Percentiles rank a stretch among this genome's conserved stretches.
These are phyloP conservation scores for Amphiura filiformis DNA, from an alignment of 35 echinoderm and acorn worm species.

Conservation along the genomic window DNA sequence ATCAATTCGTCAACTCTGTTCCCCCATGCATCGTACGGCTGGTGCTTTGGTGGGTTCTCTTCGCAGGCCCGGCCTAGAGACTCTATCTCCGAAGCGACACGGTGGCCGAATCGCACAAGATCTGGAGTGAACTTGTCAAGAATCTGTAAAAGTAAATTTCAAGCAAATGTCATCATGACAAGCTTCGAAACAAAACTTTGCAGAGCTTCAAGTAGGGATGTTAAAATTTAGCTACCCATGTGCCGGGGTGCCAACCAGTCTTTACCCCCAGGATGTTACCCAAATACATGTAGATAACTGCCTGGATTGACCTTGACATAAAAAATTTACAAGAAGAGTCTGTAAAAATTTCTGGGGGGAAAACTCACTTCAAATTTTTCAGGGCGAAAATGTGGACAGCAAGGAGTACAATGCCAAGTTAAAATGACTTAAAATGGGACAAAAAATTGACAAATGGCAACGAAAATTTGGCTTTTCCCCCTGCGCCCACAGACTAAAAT, in stretches of 20 bases:
- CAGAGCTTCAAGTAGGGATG: neutral
- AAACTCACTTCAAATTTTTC: no score
- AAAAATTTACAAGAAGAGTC: no score
- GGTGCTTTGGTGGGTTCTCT: conserved; percentile 50
- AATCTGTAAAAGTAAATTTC: conserved; percentile 44
- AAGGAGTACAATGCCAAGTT: no score
- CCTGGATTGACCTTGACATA: no score
- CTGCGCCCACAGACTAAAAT: no score
- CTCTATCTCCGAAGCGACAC: conserved; percentile 71
- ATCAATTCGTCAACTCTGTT: conserved; percentile 73
- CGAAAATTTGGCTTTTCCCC: no score
- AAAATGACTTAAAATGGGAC: no score
- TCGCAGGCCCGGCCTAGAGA: conserved; percentile 71
- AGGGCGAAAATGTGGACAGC: no score
- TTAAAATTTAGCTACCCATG: neutral
- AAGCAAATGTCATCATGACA: neutral
- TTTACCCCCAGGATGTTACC: no score
- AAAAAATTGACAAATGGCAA: no score
- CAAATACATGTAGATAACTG: neutral
- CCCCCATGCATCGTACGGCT: conserved; percentile 93
- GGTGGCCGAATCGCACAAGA: conserved; percentile 73
- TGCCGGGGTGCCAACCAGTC: neutral
- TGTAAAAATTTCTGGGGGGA: no score
- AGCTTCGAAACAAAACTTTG: neutral
- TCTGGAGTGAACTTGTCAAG: conserved; percentile 61